Conservation (phyloP, 2,113 vertebrate genomes). For the Notothenia rossii region DNA sequence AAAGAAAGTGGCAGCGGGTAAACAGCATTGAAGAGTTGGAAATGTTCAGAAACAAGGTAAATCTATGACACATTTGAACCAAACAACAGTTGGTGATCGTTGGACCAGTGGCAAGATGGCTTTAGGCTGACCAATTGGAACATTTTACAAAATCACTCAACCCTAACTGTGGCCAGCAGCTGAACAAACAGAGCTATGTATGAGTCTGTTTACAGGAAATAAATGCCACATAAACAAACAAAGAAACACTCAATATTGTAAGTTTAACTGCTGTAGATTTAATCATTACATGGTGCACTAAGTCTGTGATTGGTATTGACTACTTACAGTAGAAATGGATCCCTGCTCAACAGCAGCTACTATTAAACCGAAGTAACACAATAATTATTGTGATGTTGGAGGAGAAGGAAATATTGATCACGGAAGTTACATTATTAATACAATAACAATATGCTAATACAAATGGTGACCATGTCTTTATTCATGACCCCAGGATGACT, state of each 20-base stretch:
- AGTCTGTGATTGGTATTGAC: constrained; percentile 33
- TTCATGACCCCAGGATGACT: neutral
- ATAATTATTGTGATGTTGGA: neutral
- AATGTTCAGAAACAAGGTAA: too few relatives aligned
- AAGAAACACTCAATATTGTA: constrained; percentile 3
- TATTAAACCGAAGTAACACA: constrained; percentile 16
- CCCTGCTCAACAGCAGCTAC: constrained; percentile 21
- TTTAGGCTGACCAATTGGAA: too few relatives aligned
- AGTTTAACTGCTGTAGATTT: constrained; percentile 1
- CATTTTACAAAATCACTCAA: too few relatives aligned
- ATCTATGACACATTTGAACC: too few relatives aligned
- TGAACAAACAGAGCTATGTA: neutral
- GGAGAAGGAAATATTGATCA: neutral
- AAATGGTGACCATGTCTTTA: neutral
- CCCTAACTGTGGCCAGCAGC: neutral
- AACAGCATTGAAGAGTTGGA: too few relatives aligned
- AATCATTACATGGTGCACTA: constrained; percentile 15
- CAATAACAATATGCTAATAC: too few relatives aligned
- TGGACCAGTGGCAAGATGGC: too few relatives aligned
- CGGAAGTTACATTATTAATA: neutral
- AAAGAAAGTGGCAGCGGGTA: too few relatives aligned
- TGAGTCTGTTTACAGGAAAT: neutral
- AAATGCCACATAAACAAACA: neutral
- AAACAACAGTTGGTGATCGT: too few relatives aligned
- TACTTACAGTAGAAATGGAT: constrained; percentile 6